These are phyloP conservation scores for Neocrepidodera transversa DNA, from an alignment of 2,888 invertebrate species.

Conservation along the genomic window DNA sequence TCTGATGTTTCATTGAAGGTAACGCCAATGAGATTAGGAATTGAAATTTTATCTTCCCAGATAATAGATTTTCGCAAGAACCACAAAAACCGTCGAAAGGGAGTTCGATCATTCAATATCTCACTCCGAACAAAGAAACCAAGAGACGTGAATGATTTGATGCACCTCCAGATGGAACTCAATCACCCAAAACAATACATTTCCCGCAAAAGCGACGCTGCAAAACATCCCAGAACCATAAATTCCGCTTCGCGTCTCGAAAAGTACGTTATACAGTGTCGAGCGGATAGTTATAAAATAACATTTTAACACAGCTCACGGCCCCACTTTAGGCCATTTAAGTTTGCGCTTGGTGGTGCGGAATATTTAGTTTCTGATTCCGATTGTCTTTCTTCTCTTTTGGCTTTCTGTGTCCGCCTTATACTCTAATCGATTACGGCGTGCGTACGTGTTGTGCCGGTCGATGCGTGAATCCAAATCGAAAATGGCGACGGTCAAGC, in stretches of 20 bases:
- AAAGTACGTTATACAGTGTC: constrained; percentile 29
- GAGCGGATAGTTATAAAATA: constrained; percentile 43
- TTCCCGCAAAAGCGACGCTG: constrained; percentile 26
- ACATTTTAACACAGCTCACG: constrained; percentile 50
- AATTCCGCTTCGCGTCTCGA: constrained; percentile 20
- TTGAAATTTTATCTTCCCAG: constrained; percentile 13
- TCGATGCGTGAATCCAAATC: constrained; percentile 50
- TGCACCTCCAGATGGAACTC: constrained; percentile 25
- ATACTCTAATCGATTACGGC: constrained; percentile 47
- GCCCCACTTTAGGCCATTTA: constrained; percentile 50
- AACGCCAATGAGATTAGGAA: too few relatives aligned
- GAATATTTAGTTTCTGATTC: constrained; percentile 54
- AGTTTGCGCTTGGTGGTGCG: constrained; percentile 52
- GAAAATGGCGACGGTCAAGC: constrained; percentile 33
- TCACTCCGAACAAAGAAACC: constrained; percentile 21
- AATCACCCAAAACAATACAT: constrained; percentile 28
- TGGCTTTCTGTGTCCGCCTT: constrained; percentile 19
- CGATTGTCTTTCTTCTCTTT: constrained; percentile 44
- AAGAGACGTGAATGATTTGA: constrained; percentile 25
- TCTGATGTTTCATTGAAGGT: too few relatives aligned
- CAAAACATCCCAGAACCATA: constrained; percentile 24
- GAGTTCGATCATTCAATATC: constrained; percentile 19
- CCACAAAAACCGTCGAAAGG: background rate
- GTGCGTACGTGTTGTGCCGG: constrained; percentile 45
- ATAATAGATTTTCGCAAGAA: constrained; percentile 19